Conservation (phyloP, 2,113 vertebrate genomes). For the Mionectes macconnelli region DNA sequence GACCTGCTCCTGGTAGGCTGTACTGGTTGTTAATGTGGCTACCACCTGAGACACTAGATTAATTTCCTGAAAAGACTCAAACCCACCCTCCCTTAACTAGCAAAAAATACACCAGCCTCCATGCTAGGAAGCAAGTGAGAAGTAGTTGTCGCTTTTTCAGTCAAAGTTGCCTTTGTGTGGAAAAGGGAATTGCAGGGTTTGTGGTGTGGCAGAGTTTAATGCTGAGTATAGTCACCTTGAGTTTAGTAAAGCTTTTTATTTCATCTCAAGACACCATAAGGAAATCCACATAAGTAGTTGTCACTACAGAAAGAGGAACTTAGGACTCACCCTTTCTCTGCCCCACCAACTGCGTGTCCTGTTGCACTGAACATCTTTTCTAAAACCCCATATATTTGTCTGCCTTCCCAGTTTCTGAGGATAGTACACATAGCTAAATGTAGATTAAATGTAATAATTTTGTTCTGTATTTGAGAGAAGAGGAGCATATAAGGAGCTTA, state of each 20-base stretch:
- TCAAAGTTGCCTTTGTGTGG: background rate
- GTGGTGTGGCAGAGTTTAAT: background rate
- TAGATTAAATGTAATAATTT: background rate
- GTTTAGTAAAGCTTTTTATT: background rate
- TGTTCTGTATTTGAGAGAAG: background rate
- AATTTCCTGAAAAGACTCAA: background rate
- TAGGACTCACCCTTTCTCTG: background rate
- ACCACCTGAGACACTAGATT: background rate
- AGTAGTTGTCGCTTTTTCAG: background rate
- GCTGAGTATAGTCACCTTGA: background rate
- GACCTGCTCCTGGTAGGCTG: background rate
- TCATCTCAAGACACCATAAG: background rate
- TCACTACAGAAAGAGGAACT: background rate
- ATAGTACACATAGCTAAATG: background rate
- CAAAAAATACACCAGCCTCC: background rate
- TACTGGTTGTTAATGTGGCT: background rate
- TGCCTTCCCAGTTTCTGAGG: background rate
- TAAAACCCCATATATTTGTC: background rate
- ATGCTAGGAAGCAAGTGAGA: background rate
- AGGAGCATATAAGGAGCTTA: background rate
- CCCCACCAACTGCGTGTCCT: background rate
- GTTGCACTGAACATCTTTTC: background rate
- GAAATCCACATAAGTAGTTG: background rate
- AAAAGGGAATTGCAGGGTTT: background rate
- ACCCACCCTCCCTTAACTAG: background rate